A percentile compares a stretch with the other conserved stretches of the same genome.
These are phyloP conservation scores for Bemisia tabaci DNA, from an alignment of 1,140 invertebrate genomes.

Conservation along the genomic window DNA sequence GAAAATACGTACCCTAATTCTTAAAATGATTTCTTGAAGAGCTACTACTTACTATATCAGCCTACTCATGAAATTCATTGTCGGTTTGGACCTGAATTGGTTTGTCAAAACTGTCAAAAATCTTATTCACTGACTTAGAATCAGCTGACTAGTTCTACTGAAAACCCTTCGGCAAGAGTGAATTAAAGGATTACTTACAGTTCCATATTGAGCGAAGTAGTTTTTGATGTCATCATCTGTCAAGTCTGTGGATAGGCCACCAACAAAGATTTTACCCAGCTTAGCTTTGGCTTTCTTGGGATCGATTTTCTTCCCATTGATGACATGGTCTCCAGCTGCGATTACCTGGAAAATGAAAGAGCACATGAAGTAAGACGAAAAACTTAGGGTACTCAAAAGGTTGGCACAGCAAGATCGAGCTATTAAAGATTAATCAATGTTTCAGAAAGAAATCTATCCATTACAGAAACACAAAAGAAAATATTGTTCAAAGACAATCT, in stretches of 20 bases:
- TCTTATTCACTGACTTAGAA: too few species aligned
- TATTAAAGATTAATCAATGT: background rate
- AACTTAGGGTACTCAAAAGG: slow-evolving; percentile 4
- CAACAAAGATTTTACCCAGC: slow-evolving; percentile 90
- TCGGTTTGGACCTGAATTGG: too few species aligned
- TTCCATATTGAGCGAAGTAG: slow-evolving; percentile 82
- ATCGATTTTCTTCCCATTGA: slow-evolving; percentile 88
- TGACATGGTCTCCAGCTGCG: slow-evolving; percentile 68
- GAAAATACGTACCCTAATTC: too few species aligned
- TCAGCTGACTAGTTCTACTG: too few species aligned
- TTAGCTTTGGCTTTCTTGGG: slow-evolving; percentile 89
- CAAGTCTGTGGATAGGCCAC: slow-evolving; percentile 76
- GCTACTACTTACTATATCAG: too few species aligned
- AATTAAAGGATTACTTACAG: too few species aligned
- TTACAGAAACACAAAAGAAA: background rate
- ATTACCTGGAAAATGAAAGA: slow-evolving; percentile 40
- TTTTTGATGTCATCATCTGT: slow-evolving; percentile 84
- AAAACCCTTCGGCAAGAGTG: too few species aligned
- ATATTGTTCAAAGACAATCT: too few species aligned
- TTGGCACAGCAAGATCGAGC: background rate
- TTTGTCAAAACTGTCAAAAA: too few species aligned
- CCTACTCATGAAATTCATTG: too few species aligned
- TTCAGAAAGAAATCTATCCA: background rate
- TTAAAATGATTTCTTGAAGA: too few species aligned
- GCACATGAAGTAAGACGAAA: slow-evolving; percentile 9